phyloP scores from a whole-genome alignment of 2,113 vertebrate species.

The Bufo gargarizans region DNA sequence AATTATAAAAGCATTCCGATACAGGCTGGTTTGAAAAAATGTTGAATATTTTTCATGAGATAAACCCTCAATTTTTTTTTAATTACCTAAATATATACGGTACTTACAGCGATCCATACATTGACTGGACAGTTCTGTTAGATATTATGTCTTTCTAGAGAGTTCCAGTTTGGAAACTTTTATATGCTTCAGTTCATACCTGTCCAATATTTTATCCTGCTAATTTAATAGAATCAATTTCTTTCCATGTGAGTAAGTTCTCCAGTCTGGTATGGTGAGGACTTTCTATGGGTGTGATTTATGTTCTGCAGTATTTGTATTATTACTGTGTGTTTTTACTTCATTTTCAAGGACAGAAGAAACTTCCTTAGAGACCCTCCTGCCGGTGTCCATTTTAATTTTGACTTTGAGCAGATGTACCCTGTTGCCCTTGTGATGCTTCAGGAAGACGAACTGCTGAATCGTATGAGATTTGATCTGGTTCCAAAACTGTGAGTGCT shows the following conservation, averaged over 20 bases:
- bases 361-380: slow-evolving; percentile 92
- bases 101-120: too few species aligned
- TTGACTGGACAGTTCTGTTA: too few species aligned
- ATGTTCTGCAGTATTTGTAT: not conserved
- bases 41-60: too few species aligned
- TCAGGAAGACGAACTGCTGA: slow-evolving; percentile 90
- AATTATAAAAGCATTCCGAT: too few species aligned
- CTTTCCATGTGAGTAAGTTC: not conserved
- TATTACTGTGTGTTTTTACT: not conserved
- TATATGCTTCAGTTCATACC: not conserved
- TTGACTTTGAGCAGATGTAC: slow-evolving; percentile 91
- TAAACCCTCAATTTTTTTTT: too few species aligned
- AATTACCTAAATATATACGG: too few species aligned
- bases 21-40: too few species aligned
- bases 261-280: not conserved
- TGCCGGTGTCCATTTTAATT: slow-evolving; percentile 89
- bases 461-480: slow-evolving; percentile 92
- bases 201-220: too few species aligned
- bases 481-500: slow-evolving; percentile 91
- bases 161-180: too few species aligned
- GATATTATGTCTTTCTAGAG: not conserved
- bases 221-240: not conserved
- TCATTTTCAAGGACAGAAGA: slow-evolving; percentile 81
- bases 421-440: slow-evolving; percentile 91
- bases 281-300: not conserved